These are phyloP conservation scores for Dysmachus trigonus DNA, from an alignment of 2,888 invertebrate species.

Conservation along the genomic window DNA sequence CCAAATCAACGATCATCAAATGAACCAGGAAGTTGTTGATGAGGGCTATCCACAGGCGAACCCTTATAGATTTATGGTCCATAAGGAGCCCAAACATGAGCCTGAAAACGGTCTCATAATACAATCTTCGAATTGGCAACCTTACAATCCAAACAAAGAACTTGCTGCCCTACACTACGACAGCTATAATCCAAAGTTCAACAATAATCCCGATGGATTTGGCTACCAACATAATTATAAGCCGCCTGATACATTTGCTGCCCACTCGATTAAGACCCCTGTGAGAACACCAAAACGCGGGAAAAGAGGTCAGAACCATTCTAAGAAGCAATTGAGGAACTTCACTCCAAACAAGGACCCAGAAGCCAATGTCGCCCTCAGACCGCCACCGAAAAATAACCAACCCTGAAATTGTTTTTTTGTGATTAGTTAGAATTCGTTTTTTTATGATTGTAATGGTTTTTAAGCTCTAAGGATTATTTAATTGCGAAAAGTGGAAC, in stretches of 20 bases:
- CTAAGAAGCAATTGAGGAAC: conserved; percentile 26
- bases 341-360: conserved; percentile 54
- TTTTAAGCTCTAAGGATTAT: conserved; percentile 2
- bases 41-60: conserved; percentile 58
- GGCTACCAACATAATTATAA: conserved; percentile 62
- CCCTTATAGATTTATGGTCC: conserved; percentile 60
- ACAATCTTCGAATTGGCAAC: conserved; percentile 53
- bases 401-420: not conserved
- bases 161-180: conserved; percentile 56
- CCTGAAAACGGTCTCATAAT: not conserved
- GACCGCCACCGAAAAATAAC: conserved; percentile 59
- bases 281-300: conserved; percentile 56
- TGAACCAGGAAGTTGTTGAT: conserved; percentile 48
- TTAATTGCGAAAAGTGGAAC: not conserved
- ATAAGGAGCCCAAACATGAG: conserved; percentile 54
- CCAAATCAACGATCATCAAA: not conserved
- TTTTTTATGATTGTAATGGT: not conserved
- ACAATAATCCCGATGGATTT: conserved; percentile 63
- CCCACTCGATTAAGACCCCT: conserved; percentile 46
- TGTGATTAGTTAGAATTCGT: conserved; percentile 3
- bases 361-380: conserved; percentile 60
- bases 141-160: conserved; percentile 52
- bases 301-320: conserved; percentile 57
- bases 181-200: conserved; percentile 62
- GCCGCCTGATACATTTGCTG: conserved; percentile 44